Conservation (phyloP, 2,888 invertebrate species). For the Aporophyla nigra region DNA sequence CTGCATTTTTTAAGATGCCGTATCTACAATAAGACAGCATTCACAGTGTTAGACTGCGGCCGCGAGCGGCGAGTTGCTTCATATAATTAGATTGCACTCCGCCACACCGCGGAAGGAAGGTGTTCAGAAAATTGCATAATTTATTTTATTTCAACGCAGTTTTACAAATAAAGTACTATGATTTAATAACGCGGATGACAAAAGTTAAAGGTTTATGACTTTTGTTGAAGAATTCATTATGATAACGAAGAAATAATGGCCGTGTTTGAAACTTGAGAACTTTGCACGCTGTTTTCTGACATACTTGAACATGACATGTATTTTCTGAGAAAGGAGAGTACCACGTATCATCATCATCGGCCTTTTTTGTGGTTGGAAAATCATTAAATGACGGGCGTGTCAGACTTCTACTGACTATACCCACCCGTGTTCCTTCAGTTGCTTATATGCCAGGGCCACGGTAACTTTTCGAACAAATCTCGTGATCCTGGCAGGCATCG, state of each 20-base stretch:
- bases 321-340: background rate
- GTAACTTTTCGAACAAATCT: too few relatives aligned
- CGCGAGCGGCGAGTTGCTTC: constrained; percentile 71
- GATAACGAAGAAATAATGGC: background rate
- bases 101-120: constrained; percentile 71
- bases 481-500: too few relatives aligned
- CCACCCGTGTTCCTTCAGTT: too few relatives aligned
- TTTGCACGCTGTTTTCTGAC: background rate
- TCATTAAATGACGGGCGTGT: too few relatives aligned
- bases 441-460: too few relatives aligned
- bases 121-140: constrained; percentile 76
- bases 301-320: background rate
- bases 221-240: constrained; percentile 1
- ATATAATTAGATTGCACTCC: constrained; percentile 75
- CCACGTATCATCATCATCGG: too few relatives aligned
- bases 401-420: too few relatives aligned
- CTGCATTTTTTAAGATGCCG: constrained; percentile 16
- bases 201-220: constrained; percentile 9
- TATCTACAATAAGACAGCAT: constrained; percentile 43
- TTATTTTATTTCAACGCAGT: constrained; percentile 67
- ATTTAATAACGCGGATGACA: constrained; percentile 24
- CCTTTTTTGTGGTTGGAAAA: too few relatives aligned
- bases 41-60: constrained; percentile 55
- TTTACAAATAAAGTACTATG: constrained; percentile 49
- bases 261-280: background rate